These are phyloP conservation scores for Apaloderma vittatum DNA, from an alignment of 2,113 vertebrate genomes.

Conservation along the genomic window DNA sequence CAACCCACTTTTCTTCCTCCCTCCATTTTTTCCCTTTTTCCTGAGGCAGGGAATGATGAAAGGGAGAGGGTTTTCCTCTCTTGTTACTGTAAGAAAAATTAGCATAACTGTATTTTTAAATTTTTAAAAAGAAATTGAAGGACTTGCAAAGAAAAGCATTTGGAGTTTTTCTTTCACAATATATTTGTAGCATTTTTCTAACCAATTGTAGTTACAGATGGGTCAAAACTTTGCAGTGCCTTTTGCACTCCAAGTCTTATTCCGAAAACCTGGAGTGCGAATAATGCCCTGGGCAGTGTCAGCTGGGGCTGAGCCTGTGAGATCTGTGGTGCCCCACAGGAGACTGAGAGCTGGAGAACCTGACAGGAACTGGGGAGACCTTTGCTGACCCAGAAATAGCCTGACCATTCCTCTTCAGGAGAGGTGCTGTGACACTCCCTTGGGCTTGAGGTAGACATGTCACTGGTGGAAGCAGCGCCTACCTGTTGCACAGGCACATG, in stretches of 20 bases:
- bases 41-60: not conserved
- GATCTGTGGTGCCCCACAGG: not conserved
- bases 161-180: not conserved
- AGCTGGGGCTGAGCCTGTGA: not conserved
- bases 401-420: not conserved
- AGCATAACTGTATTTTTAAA: not conserved
- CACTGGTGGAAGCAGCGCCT: not conserved
- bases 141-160: not conserved
- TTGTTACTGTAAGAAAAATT: not conserved
- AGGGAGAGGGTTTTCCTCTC: not conserved
- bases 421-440: not conserved
- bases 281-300: not conserved
- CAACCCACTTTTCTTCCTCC: not conserved
- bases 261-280: not conserved
- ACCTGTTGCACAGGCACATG: rapidly evolving
- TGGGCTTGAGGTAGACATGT: not conserved
- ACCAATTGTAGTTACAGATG: not conserved
- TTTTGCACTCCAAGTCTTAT: not conserved
- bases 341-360: not conserved
- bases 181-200: not conserved
- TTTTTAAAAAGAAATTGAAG: not conserved
- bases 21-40: not conserved
- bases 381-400: not conserved
- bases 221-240: not conserved
- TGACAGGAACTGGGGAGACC: not conserved